A percentile compares a stretch with the other conserved stretches of the same genome.
phyloP scores from a whole-genome alignment of 2,888 invertebrate genomes.

The Epistrophe grossulariae region DNA sequence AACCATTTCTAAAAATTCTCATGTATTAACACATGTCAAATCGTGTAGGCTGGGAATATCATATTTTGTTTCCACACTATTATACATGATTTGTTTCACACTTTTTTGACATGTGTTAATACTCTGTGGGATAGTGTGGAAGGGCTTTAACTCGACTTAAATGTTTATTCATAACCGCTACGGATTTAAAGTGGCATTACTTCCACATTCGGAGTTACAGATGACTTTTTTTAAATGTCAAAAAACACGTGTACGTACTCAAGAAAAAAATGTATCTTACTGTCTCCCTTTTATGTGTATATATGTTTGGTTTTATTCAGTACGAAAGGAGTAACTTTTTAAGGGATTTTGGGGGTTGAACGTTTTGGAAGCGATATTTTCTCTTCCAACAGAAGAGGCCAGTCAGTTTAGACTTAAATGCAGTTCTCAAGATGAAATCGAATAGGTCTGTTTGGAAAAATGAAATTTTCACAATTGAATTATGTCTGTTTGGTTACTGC shows the following conservation, averaged over 20 bases:
- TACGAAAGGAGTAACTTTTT: neutral
- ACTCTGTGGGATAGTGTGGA: no score
- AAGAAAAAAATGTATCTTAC: neutral
- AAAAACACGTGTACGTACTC: neutral
- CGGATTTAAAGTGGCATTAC: neutral
- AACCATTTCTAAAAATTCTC: no score
- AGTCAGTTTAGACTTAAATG: neutral
- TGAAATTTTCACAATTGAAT: no score
- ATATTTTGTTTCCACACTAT: no score
- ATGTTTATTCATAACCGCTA: no score
- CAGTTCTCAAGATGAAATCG: neutral
- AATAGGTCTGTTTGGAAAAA: neutral
- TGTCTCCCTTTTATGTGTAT: neutral
- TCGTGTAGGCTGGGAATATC: no score
- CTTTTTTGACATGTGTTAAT: no score
- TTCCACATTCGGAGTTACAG: neutral
- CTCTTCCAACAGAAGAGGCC: neutral
- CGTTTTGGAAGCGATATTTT: neutral
- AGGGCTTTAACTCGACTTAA: no score
- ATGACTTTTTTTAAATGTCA: constrained; percentile 1
- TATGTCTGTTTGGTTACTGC: no score
- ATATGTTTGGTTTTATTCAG: neutral
- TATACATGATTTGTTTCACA: no score
- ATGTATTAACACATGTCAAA: no score
- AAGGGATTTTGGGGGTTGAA: neutral